Base-by-base conservation (phyloP, 2,797 vertebrate genomes). In the Pelochelys cantorii region DNA sequence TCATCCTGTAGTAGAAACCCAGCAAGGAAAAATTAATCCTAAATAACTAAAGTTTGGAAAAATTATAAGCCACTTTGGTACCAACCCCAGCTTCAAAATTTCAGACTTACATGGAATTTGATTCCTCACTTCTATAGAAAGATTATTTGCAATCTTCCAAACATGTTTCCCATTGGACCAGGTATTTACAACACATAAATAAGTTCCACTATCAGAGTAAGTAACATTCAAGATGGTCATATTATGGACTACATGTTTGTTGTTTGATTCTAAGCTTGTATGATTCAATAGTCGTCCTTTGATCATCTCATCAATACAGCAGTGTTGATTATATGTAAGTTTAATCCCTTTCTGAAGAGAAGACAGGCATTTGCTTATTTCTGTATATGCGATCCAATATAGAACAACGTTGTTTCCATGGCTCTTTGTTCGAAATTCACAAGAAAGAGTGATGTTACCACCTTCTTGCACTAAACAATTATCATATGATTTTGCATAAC, bases 351-450 rank as follows among this genome's bases (percentile, higher is more conserved):
- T 27, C 22, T 6, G 54, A 14, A 52, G 53, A 20, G 93, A 96
- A 78, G 17, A 74, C 57, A 96, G 74, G 37, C 95, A 96, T 1
- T 48, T 59, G 20, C 10, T 84, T 14, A 10, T 11, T 13, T 22
- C 5, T 0, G 20, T 53, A 55, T 48, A 74, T 54, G 79, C 91
- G 52, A 96, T 83, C 95, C 95, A 96, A 20, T 93, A 94, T 14
- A 93, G 52, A 79, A 52, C 3, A 18, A 89, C 7, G 42, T 48
- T 48, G 42, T 5, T 42, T 42, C 42, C 42, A 90, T 0, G 0
- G 0, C 4, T 11, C 5, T 1, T 10, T 20, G 34, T 20, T 4
- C 34, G 1, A 81, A 95, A 93, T 13, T 81, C 4, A 89, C 92
- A 95, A 2, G 52, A 3, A 20, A 96, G 74, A n/a, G 13, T 91